Evolutionary conservation across 1,140 invertebrate genomes (phyloP), one percentile per base, ranked within the genome.

Genomic region (Contarinia nasturtii): DNA sequence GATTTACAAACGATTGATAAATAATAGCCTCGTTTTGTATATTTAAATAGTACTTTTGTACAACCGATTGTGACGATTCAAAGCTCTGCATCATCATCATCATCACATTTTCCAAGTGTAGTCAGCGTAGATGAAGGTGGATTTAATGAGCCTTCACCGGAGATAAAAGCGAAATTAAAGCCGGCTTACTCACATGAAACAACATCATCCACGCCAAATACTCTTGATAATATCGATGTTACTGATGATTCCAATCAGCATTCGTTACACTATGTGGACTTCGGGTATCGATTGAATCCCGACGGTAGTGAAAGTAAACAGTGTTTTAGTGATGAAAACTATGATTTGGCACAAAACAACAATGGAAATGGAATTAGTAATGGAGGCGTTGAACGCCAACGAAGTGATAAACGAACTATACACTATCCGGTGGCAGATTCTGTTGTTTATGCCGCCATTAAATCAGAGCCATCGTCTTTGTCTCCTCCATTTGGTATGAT

Each of bases 101-200:
- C 72, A 22, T 71, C 71, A 47, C 65, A 74, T 17, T 60, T 61
- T 5, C 53, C 64, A 15, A 66, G 70, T 51, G 68, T 73, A 37
- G 67, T 72, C 4, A 66, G 66, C 17, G 69, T 66, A 3, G 76
- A 78, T 56, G 75, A 77, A 59, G 74, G 75, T 17, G 74, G 74
- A 7, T 75, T 76, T 60, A 76, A 75, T 57, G 76, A 77, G 57
- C 72, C 73, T 11, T 71, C 67, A 46, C 73, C 74, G 0, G 74
- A 77, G 57, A 67, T 76, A 48, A 74, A 74, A 59, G 74, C 74
- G 46, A 69, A 72, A 46, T 58, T 76, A 27, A 67, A 71, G 53
- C 72, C 61, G 21, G 64, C 55, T 58, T 59, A 51, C 53, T 57
- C 40, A 5, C 47, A 33, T 37, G 53, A 38, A 46, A 52, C 46